These are phyloP conservation scores for Hydrozoanthus gracilis DNA, from an alignment of 92 coral and sea anemone genomes.

Conservation along the genomic window DNA sequence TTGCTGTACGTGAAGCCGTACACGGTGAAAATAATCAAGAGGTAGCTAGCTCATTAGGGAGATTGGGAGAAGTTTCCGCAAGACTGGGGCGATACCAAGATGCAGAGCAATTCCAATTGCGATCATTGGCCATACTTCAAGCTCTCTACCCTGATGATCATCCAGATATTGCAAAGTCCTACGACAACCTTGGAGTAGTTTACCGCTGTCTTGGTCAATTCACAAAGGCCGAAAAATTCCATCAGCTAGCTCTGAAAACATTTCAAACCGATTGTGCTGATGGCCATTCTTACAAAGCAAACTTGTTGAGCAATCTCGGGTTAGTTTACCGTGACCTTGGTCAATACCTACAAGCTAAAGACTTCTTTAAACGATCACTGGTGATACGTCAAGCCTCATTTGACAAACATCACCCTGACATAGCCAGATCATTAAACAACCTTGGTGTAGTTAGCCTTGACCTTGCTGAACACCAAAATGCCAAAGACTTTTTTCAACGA, in stretches of 20 bases:
- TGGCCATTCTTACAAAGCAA: too few species aligned
- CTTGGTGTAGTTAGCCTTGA: neutral
- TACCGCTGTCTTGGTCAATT: too few species aligned
- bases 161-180: too few species aligned
- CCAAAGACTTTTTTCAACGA: neutral
- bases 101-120: neutral
- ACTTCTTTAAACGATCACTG: neutral
- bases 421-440: too few species aligned
- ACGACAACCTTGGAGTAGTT: too few species aligned
- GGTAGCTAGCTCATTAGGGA: conserved; percentile 11
- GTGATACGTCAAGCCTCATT: neutral
- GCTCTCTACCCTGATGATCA: neutral
- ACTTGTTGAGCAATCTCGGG: neutral
- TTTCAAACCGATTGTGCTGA: too few species aligned
- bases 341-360: conserved; percentile 7
- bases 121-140: neutral
- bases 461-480: neutral
- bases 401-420: neutral
- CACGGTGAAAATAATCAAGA: neutral
- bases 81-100: neutral
- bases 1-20: neutral
- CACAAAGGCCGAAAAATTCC: too few species aligned
- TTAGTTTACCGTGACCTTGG: neutral
- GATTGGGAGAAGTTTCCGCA: neutral
- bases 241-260: too few species aligned